These are phyloP conservation scores for Trichogramma evanescens DNA, from an alignment of 2,888 invertebrate species.

Conservation along the genomic window DNA sequence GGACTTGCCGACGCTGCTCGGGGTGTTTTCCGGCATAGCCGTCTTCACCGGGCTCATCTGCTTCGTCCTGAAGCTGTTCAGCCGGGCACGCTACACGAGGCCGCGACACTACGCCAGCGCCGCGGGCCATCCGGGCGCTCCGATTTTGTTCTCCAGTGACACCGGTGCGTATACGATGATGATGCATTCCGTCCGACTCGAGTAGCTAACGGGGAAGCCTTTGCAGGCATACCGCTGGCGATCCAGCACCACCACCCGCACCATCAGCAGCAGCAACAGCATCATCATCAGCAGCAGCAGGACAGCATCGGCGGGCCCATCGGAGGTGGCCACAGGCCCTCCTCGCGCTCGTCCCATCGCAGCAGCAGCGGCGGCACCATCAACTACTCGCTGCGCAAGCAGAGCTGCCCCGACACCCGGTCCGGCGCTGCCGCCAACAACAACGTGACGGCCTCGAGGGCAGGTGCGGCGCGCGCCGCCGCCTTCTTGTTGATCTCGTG, in stretches of 20 bases:
- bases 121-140: slow-evolving; percentile 65
- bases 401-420: background rate
- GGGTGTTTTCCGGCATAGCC: slow-evolving; percentile 78
- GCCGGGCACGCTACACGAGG: slow-evolving; percentile 56
- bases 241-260: slow-evolving; percentile 55
- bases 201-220: background rate
- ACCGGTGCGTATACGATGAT: slow-evolving; percentile 55
- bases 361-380: slow-evolving; percentile 50
- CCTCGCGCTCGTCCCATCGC: slow-evolving; percentile 55
- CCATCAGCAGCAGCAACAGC: slow-evolving; percentile 53
- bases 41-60: slow-evolving; percentile 80
- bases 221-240: slow-evolving; percentile 54
- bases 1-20: slow-evolving; percentile 78
- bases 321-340: slow-evolving; percentile 48
- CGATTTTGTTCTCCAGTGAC: slow-evolving; percentile 78
- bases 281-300: slow-evolving; percentile 49
- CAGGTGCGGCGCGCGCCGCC: slow-evolving; percentile 86
- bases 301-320: no score
- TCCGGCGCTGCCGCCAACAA: background rate
- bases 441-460: slow-evolving; percentile 69
- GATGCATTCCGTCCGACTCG: background rate
- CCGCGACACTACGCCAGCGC: slow-evolving; percentile 78
- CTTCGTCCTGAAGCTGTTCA: slow-evolving; percentile 81
- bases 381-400: slow-evolving; percentile 52
- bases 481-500: slow-evolving; percentile 93